Conservation (phyloP, 2,113 vertebrate species). For the Neomonachus schauinslandi region DNA sequence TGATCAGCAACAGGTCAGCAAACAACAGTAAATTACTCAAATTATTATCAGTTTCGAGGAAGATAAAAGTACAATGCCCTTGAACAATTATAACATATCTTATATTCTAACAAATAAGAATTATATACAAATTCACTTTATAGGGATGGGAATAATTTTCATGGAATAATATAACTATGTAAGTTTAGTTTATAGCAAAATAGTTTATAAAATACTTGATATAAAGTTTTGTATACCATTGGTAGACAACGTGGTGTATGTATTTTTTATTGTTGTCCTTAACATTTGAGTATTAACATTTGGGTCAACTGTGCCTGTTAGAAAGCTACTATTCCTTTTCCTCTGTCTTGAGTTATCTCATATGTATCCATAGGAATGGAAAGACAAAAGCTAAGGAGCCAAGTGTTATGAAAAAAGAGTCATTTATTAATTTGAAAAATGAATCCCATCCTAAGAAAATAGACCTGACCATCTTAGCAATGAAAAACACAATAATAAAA, state of each 20-base stretch:
- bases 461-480: not conserved
- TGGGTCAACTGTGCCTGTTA: not conserved
- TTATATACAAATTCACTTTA: not conserved
- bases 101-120: slow-evolving; percentile 8
- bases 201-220: not conserved
- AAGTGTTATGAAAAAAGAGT: not conserved
- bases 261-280: not conserved
- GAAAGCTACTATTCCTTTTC: not conserved
- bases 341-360: not conserved
- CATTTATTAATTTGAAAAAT: slow-evolving; percentile 28
- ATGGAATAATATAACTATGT: not conserved
- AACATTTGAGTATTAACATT: slow-evolving; percentile 24
- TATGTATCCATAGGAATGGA: not conserved
- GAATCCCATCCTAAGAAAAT: not conserved
- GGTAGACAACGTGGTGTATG: not conserved
- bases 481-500: not conserved
- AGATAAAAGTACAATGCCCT: slow-evolving; percentile 10
- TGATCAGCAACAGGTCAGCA: not conserved
- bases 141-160: not conserved
- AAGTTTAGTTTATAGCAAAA: slow-evolving; percentile 26
- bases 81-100: not conserved
- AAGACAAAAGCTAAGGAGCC: slow-evolving; percentile 6
- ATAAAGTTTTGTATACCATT: not conserved
- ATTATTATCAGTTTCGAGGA: slow-evolving; percentile 64
- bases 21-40: slow-evolving; percentile 52